Evolutionary conservation across 30 jellyfish, hydroid and myxozoan species (phyloP).

Genomic region (Aurelia aurita): DNA sequence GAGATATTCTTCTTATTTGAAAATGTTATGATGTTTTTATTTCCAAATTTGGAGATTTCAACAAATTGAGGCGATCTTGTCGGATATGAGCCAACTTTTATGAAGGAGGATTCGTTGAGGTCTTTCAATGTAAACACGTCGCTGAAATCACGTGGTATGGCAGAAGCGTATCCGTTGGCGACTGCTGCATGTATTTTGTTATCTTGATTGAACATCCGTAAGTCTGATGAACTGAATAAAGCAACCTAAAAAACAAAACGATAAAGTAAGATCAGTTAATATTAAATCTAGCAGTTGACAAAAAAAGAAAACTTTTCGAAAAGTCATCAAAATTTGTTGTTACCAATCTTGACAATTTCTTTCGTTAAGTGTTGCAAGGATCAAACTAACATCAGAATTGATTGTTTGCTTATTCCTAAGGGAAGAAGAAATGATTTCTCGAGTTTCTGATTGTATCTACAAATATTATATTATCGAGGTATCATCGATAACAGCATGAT

Average conservation of each 20-base stretch:
- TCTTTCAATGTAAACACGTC: slow-evolving; percentile 3
- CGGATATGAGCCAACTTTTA: slow-evolving; percentile 7
- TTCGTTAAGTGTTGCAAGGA: too few relatives aligned
- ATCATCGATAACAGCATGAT: too few relatives aligned
- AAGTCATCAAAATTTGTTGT: neutral
- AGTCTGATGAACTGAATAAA: slow-evolving; percentile 16
- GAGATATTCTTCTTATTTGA: slow-evolving; percentile 50
- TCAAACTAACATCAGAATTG: too few relatives aligned
- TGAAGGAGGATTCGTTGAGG: neutral
- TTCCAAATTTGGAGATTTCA: slow-evolving; percentile 14
- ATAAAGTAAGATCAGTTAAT: neutral
- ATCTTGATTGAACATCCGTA: neutral
- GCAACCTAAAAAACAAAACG: slow-evolving; percentile 8
- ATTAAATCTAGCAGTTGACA: neutral
- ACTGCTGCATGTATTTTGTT: slow-evolving; percentile 23
- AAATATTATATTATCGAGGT: too few relatives aligned
- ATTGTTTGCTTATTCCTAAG: too few relatives aligned
- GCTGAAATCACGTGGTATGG: neutral
- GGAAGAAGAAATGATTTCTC: too few relatives aligned
- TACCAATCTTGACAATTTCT: neutral
- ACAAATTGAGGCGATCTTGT: slow-evolving; percentile 29
- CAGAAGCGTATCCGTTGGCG: neutral
- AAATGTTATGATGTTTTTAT: slow-evolving; percentile 36
- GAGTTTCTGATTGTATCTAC: too few relatives aligned
- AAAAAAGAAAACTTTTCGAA: neutral